Conservation (phyloP, 1,140 invertebrate species). For the Lordiphosa mommai region DNA sequence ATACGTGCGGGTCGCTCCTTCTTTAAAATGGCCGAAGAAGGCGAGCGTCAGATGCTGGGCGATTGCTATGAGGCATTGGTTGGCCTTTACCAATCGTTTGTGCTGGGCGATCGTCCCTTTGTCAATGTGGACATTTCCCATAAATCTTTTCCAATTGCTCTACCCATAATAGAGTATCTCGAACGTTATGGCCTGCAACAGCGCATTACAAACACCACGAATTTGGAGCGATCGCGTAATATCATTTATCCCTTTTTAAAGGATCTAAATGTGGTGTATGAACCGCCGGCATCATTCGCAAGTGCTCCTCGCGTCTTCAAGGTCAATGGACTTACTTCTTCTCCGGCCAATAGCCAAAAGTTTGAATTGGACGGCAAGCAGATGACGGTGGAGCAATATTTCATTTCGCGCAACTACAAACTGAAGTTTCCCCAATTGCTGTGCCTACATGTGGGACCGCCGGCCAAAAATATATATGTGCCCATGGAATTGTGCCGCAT, state of each 20-base stretch:
- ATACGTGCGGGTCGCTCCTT: slow-evolving; percentile 80
- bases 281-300: slow-evolving; percentile 44
- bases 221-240: neutral
- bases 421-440: slow-evolving; percentile 82
- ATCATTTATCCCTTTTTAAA: slow-evolving; percentile 30
- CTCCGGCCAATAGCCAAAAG: slow-evolving; percentile 49
- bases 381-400: slow-evolving; percentile 81
- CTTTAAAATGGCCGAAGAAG: slow-evolving; percentile 61
- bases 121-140: slow-evolving; percentile 89
- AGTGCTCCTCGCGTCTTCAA: slow-evolving; percentile 76
- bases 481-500: slow-evolving; percentile 84
- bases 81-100: slow-evolving; percentile 87
- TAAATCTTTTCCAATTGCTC: slow-evolving; percentile 84
- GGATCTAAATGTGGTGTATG: slow-evolving; percentile 54
- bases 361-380: slow-evolving; percentile 71
- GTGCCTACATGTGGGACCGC: slow-evolving; percentile 83
- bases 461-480: slow-evolving; percentile 81
- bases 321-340: slow-evolving; percentile 80
- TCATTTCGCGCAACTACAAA: slow-evolving; percentile 20
- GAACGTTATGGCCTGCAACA: neutral
- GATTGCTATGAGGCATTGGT: slow-evolving; percentile 86
- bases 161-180: slow-evolving; percentile 80
- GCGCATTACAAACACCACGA: neutral
- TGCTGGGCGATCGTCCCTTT: slow-evolving; percentile 85
- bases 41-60: slow-evolving; percentile 77